Conservation (phyloP, 2,797 vertebrate genomes). For the Hippopotamyrus pictus region DNA sequence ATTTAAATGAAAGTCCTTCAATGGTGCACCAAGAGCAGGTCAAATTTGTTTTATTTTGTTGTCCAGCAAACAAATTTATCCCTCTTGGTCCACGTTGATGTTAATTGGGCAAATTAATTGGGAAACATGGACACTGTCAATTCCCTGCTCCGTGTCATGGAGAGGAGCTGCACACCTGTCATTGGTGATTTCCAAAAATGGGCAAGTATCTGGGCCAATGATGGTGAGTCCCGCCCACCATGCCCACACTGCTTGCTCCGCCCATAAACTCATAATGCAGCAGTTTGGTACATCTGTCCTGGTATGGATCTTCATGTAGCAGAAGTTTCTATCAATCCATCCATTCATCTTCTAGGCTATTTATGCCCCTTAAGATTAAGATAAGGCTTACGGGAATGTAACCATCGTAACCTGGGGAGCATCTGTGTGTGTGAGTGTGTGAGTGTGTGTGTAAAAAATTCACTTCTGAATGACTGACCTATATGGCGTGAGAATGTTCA, state of each 20-base stretch:
- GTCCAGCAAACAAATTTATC: not conserved
- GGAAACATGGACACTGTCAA: not conserved
- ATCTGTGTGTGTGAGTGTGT: not conserved
- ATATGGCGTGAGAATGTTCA: conserved; percentile 93
- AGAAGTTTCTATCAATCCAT: not conserved
- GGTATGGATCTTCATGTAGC: not conserved
- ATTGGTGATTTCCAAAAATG: not conserved
- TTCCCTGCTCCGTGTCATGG: not conserved
- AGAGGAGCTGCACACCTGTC: not conserved
- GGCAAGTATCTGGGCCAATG: not conserved
- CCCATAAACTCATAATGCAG: not conserved
- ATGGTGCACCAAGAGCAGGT: not conserved
- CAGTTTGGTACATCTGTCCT: not conserved
- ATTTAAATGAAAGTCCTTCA: not conserved
- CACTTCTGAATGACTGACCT: conserved; percentile 63
- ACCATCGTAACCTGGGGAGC: not conserved
- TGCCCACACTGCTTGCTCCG: not conserved
- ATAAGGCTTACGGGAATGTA: not conserved
- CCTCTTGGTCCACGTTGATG: not conserved
- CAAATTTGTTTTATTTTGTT: not conserved
- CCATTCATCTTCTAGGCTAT: not conserved
- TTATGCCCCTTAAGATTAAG: not conserved
- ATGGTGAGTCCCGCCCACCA: not conserved
- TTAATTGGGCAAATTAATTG: not conserved
- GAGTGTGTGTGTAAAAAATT: not conserved